phyloP scores from a whole-genome alignment of 2,113 vertebrate species.

The Mionectes macconnelli region DNA sequence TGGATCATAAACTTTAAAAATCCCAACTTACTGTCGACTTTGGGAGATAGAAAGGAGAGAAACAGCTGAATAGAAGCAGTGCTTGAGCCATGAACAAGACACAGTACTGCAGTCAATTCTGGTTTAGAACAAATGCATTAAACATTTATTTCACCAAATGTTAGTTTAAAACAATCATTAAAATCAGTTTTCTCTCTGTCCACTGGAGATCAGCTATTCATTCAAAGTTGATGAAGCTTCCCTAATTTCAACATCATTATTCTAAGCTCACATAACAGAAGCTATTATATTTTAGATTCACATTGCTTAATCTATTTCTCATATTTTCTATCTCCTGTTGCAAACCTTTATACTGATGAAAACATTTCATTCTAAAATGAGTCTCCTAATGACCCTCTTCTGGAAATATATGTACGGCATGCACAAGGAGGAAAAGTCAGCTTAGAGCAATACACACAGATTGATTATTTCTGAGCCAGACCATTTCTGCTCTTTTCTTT shows the following conservation, averaged over 20 bases:
- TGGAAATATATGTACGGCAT: slow-evolving; percentile 18
- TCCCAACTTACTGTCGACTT: neutral
- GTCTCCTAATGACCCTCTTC: neutral
- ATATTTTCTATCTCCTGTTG: slow-evolving; percentile 15
- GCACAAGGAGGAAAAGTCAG: neutral
- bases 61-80: neutral
- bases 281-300: slow-evolving; percentile 44
- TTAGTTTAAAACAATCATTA: slow-evolving; percentile 63
- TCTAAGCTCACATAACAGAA: neutral
- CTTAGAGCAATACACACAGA: neutral
- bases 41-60: slow-evolving; percentile 1
- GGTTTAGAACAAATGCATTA: slow-evolving; percentile 36
- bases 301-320: slow-evolving; percentile 2
- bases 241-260: slow-evolving; percentile 64
- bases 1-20: slow-evolving; percentile 55
- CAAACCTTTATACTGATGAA: slow-evolving; percentile 8
- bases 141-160: slow-evolving; percentile 50
- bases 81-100: neutral
- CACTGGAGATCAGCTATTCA: slow-evolving; percentile 22
- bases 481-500: neutral
- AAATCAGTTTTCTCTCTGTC: slow-evolving; percentile 53
- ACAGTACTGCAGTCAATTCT: neutral
- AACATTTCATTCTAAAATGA: slow-evolving; percentile 10
- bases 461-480: slow-evolving; percentile 16
- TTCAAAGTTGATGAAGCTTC: slow-evolving; percentile 59